Evolutionary conservation across 1,140 invertebrate genomes (phyloP).

Genomic region (Megalopta genalis): DNA sequence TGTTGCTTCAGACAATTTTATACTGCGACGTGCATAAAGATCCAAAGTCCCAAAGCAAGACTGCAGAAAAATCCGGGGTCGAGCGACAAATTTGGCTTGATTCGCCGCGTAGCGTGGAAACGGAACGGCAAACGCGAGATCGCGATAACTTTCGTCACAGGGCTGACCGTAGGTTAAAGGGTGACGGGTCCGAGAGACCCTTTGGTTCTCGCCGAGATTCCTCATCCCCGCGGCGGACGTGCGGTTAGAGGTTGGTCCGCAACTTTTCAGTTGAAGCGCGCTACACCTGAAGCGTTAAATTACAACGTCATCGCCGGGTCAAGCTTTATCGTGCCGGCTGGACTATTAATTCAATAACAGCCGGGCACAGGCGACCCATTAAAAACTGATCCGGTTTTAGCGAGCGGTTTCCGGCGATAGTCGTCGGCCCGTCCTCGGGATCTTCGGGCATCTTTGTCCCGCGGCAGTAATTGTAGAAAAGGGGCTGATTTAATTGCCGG

Average conservation of each 20-base stretch:
- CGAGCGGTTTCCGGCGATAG: not conserved
- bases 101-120: too few species aligned
- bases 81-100: too few species aligned
- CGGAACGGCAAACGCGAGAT: too few species aligned
- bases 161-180: too few species aligned
- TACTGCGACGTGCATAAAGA: too few species aligned
- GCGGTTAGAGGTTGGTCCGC: not conserved
- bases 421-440: not conserved
- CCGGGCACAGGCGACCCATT: not conserved
- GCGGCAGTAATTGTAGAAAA: not conserved
- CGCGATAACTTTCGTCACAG: too few species aligned
- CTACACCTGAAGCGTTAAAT: constrained; percentile 43
- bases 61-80: too few species aligned
- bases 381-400: not conserved
- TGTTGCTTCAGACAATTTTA: too few species aligned
- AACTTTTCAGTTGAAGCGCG: not conserved
- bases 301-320: constrained; percentile 58
- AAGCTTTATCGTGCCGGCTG: constrained; percentile 62
- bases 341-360: constrained; percentile 67
- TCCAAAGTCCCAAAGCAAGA: too few species aligned
- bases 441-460: not conserved
- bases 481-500: not conserved
- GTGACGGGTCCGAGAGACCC: too few species aligned
- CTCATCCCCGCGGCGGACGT: not conserved
- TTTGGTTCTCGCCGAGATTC: not conserved